Percentiles rank a stretch among this genome's conserved stretches.
These are phyloP conservation scores for Clostera curtula DNA, from an alignment of 2,888 invertebrate genomes.

Conservation along the genomic window DNA sequence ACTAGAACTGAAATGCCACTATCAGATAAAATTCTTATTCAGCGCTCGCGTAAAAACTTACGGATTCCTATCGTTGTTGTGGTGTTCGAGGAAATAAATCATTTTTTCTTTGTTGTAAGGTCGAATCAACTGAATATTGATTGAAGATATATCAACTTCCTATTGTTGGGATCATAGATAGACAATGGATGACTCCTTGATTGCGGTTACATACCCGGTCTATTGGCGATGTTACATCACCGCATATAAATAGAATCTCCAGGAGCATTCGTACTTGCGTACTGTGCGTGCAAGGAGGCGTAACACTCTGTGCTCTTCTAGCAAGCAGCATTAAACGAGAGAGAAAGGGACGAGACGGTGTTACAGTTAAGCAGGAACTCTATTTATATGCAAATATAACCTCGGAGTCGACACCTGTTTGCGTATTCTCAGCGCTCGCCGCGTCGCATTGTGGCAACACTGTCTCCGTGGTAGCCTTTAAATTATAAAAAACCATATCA, in stretches of 20 bases:
- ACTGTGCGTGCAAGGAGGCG: slow-evolving; percentile 58
- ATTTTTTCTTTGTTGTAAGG: slow-evolving; percentile 15
- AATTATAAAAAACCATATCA: slow-evolving; percentile 42
- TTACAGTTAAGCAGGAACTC: slow-evolving; percentile 76
- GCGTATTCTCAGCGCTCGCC: slow-evolving; percentile 67
- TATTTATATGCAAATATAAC: slow-evolving; percentile 76
- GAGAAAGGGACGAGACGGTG: slow-evolving; percentile 64
- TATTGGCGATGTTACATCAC: slow-evolving; percentile 61
- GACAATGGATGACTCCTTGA: slow-evolving; percentile 35
- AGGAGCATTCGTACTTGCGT: slow-evolving; percentile 54
- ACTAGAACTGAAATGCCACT: slow-evolving; percentile 26
- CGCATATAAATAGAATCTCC: slow-evolving; percentile 68
- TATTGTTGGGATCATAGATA: slow-evolving; percentile 21
- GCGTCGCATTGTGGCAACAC: slow-evolving; percentile 60
- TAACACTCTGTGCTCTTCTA: slow-evolving; percentile 55
- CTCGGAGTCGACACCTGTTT: slow-evolving; percentile 74
- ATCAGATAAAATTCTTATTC: slow-evolving; percentile 20
- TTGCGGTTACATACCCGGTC: slow-evolving; percentile 41
- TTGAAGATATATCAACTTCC: slow-evolving; percentile 24
- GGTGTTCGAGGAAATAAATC: slow-evolving; percentile 17
- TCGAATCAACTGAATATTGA: slow-evolving; percentile 20
- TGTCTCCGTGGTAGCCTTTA: slow-evolving; percentile 61
- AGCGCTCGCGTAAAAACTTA: slow-evolving; percentile 17
- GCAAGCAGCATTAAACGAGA: slow-evolving; percentile 41
- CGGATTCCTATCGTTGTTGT: slow-evolving; percentile 15